Base-by-base conservation (phyloP, 1,140 invertebrate genomes). In the Protaetia brevitarsis region DNA sequence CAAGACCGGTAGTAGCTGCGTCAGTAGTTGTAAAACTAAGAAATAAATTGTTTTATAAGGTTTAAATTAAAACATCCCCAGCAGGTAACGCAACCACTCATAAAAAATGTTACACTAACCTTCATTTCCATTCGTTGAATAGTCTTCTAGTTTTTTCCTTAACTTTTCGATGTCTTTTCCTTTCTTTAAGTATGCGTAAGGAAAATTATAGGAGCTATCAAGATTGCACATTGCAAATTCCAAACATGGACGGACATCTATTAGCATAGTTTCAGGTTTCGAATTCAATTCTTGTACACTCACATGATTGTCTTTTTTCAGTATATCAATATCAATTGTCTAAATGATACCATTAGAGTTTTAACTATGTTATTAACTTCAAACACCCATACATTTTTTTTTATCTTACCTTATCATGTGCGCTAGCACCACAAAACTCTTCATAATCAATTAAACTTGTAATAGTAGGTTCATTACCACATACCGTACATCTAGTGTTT, bases 401-500 rank as follows among this genome's bases (percentile, higher is more conserved):
- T 76, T 85, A 83, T 26, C 89, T 74, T 70, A 79, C 81, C 74
- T 93, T 96, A 77, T 97, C 95, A 30, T 69, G 59, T 8, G 70
- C 68, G 26, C 58, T 67, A n/a, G 70, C 10, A 30, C 70, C 68
- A 64, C 70, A 71, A 63, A 71, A 71, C 60, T 71, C 65, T 56
- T 71, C 70, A 59, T 71, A 71, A 66, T 71, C 68, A 36, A 71
- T 83, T 1, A 96, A 80, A 59, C 84, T 72, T 0, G 79, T 86
- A 19, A 97, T 88, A 2, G 81, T 82, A 0, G 93, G 89, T 45
- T 82, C 82, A 7, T 85, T 77, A 1, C 95, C 90, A 80, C 96
- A 99, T 16, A 94, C 82, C 4, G 78, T 80, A 78, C 96, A 98
- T 13, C 68, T 66, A 0, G 74, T 36, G 71, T 89, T 87, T 73